These are phyloP conservation scores for Pherbina coryleti DNA, from an alignment of 2,888 invertebrate species.

Conservation along the genomic window DNA sequence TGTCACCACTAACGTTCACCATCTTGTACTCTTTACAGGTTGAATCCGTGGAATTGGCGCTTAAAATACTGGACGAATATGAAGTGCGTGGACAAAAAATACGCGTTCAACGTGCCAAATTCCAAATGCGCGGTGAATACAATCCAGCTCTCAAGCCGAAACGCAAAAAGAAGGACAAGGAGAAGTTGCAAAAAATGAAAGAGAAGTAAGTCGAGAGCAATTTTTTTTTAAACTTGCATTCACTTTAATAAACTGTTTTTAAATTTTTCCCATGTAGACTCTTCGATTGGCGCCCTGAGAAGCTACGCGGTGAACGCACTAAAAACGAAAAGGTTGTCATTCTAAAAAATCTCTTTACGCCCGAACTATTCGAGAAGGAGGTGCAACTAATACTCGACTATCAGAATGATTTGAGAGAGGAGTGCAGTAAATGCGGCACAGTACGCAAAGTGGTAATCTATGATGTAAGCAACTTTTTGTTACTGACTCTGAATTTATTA, in stretches of 20 bases:
- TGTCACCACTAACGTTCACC: background rate
- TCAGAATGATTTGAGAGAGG: conserved; percentile 89
- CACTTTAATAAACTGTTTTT: no score
- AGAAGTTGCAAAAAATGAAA: conserved; percentile 91
- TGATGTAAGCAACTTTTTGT: conserved; percentile 77
- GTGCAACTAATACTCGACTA: conserved; percentile 91
- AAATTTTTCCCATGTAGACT: conserved; percentile 71
- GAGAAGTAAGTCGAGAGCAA: conserved; percentile 76
- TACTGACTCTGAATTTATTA: background rate
- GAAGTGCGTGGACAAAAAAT: conserved; percentile 84
- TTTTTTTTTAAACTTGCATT: background rate
- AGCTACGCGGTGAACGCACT: conserved; percentile 84
- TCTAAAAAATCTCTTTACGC: conserved; percentile 92
- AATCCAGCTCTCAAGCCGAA: conserved; percentile 94
- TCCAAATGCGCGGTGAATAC: conserved; percentile 93
- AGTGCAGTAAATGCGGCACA: conserved; percentile 91
- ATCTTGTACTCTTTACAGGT: conserved; percentile 70
- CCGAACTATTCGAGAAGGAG: conserved; percentile 89
- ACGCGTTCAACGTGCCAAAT: conserved; percentile 91
- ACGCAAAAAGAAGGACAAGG: conserved; percentile 89
- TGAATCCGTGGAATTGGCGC: conserved; percentile 93
- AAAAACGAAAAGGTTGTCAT: conserved; percentile 93
- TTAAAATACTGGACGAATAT: conserved; percentile 91
- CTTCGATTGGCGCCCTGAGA: conserved; percentile 97
- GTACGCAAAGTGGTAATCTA: conserved; percentile 92